Evolutionary conservation across 2,797 vertebrate species (phyloP).

Genomic region (Myripristis murdjan): DNA sequence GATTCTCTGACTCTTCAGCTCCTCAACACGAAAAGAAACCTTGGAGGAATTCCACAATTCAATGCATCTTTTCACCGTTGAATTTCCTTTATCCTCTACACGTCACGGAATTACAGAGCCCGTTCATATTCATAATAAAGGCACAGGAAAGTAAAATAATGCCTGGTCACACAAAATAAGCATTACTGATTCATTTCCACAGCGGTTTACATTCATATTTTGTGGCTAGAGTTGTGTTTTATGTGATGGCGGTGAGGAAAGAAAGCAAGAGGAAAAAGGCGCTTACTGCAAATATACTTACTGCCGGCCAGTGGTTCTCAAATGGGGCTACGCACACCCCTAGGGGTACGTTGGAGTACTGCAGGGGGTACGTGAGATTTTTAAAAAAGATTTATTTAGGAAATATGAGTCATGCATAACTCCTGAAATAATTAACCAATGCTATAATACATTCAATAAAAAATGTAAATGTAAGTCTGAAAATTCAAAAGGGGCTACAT

Average conservation of each 20-base stretch:
- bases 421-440: too few species aligned
- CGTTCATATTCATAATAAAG: background rate
- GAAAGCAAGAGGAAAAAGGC: background rate
- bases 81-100: slow-evolving; percentile 9
- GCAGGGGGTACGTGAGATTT: too few species aligned
- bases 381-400: too few species aligned
- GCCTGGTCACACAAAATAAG: background rate
- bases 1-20: slow-evolving; percentile 3
- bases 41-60: background rate
- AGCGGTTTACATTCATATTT: slow-evolving; percentile 16
- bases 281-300: too few species aligned
- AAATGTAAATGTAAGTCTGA: too few species aligned
- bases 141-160: background rate
- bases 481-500: too few species aligned
- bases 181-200: background rate
- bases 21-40: background rate
- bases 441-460: too few species aligned
- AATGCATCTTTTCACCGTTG: background rate
- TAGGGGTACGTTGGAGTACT: too few species aligned
- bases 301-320: too few species aligned
- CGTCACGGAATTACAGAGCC: too few species aligned
- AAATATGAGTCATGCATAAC: too few species aligned
- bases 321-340: too few species aligned
- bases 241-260: slow-evolving; percentile 9
- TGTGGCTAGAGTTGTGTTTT: background rate